These are phyloP conservation scores for Mormyrus hasselquistii DNA, from an alignment of 2,797 vertebrate species.

Conservation along the genomic window DNA sequence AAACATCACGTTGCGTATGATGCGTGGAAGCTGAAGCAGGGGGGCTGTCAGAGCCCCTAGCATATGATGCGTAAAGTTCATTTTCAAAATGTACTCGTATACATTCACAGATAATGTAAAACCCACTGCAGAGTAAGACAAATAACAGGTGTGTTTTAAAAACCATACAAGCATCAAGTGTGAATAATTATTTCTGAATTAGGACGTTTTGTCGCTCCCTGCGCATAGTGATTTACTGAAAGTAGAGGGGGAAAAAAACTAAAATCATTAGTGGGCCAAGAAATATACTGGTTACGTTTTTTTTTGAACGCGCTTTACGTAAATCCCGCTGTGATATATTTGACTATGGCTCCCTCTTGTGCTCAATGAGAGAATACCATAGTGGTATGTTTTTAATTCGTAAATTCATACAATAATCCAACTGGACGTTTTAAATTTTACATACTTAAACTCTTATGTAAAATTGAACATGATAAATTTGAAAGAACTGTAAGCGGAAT, in stretches of 20 bases:
- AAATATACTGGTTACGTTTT: background rate
- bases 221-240: background rate
- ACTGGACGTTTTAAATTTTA: background rate
- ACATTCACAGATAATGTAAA: background rate
- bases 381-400: background rate
- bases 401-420: background rate
- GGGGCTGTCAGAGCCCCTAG: background rate
- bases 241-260: background rate
- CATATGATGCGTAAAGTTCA: background rate
- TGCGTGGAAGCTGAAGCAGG: background rate
- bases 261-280: background rate
- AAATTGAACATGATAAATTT: background rate
- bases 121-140: background rate
- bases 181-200: background rate
- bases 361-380: slow-evolving; percentile 23
- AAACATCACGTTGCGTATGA: background rate
- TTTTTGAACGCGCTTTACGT: background rate
- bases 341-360: slow-evolving; percentile 41
- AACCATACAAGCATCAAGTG: background rate
- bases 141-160: background rate
- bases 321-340: background rate
- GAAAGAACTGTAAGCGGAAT: background rate
- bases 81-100: background rate
- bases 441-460: background rate
- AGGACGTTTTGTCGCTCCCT: background rate